Evolutionary conservation across 2,888 invertebrate genomes (phyloP), one percentile per base, ranked within the genome.

Genomic region (Xylocampa areola): DNA sequence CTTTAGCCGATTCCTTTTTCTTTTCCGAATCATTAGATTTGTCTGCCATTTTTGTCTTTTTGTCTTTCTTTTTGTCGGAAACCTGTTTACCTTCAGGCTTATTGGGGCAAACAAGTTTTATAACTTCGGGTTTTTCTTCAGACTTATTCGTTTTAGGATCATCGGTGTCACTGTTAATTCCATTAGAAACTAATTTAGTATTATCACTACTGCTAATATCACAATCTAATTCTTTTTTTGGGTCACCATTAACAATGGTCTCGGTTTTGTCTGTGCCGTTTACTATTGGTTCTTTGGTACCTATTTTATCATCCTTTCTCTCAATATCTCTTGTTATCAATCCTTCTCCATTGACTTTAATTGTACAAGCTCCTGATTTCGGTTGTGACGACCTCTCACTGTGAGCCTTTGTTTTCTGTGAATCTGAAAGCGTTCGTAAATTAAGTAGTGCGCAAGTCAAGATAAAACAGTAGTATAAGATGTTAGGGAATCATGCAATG

Each of bases 151-250:
- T 89, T 85, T 92, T 91, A 55, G 83, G 77, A 67, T 91, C 89
- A 73, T 91, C 90, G 68, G 87, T 84, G 85, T 92, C 89, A 85
- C 88, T 89, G 79, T 82, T 88, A 77, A 88, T 81, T 81, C 94
- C 94, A 86, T 94, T 94, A 90, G 89, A 86, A 86, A 92, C 91
- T 93, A 93, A 69, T 89, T 91, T 93, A 90, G 84, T 80, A 84
- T 86, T 91, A 90, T 88, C 85, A 90, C 85, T 93, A 93, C 88
- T 90, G 88, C 91, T 93, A 94, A 93, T 94, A 94, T 94, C 94
- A 93, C 94, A 94, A 87, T 92, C 90, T 83, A 86, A 86, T 84
- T 85, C 81, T 84, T 87, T 88, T 87, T 88, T 92, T 81, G 88
- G 80, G 71, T 89, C 86, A 81, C 92, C 92, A 76, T 94, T 93